Evolutionary conservation across 2,888 invertebrate species (phyloP).

Genomic region (Lasioglossum zephyrum): DNA sequence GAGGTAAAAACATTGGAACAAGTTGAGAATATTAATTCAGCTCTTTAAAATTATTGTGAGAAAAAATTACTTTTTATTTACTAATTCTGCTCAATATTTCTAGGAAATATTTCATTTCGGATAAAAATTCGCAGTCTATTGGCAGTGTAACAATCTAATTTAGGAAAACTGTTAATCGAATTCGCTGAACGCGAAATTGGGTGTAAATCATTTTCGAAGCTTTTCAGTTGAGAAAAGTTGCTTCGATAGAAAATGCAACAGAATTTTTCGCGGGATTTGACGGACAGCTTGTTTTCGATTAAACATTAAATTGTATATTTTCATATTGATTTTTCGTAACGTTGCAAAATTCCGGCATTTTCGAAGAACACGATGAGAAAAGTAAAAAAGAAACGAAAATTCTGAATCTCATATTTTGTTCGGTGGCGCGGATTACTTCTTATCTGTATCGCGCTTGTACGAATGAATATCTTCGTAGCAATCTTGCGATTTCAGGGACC

Average conservation of each 20-base stretch:
- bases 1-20: no score
- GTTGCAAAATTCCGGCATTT: background rate
- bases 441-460: conserved; percentile 40
- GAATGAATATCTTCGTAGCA: conserved; percentile 57
- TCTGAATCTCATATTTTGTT: conserved; percentile 28
- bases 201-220: background rate
- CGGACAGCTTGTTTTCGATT: background rate
- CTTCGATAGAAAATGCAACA: background rate
- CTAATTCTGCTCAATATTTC: background rate
- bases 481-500: conserved; percentile 87
- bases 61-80: background rate
- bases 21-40: no score
- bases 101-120: no score
- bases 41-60: no score
- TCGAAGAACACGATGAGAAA: background rate
- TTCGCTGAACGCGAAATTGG: background rate
- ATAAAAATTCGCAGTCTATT: background rate
- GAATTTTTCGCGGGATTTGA: background rate
- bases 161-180: background rate
- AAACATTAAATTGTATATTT: background rate
- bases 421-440: conserved; percentile 39
- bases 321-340: background rate
- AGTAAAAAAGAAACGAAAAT: background rate
- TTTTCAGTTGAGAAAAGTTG: no score
- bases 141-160: background rate